These are phyloP conservation scores for Melospiza melodia DNA, from an alignment of 2,113 vertebrate species.

Conservation along the genomic window DNA sequence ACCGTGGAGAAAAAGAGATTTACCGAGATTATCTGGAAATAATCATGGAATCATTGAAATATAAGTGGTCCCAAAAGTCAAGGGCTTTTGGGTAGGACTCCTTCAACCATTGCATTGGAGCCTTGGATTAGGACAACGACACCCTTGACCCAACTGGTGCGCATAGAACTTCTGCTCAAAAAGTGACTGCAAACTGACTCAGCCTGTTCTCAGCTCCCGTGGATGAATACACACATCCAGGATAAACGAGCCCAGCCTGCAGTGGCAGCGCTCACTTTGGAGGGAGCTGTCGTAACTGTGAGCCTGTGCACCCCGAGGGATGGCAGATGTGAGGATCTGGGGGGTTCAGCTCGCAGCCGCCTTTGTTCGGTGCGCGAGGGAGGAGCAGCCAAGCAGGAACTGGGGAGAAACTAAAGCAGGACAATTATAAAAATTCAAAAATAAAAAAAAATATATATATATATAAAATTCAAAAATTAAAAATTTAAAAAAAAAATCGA, in stretches of 20 bases:
- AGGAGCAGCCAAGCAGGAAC: background rate
- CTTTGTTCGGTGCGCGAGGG: background rate
- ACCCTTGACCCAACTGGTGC: background rate
- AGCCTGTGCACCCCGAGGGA: background rate
- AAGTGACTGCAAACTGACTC: background rate
- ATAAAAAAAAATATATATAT: no score
- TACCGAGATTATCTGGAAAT: background rate
- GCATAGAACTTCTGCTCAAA: background rate
- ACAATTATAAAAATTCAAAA: background rate
- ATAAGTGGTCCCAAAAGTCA: background rate
- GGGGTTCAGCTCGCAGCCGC: background rate
- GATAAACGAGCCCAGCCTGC: background rate
- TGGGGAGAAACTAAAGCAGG: background rate
- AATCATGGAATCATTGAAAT: background rate
- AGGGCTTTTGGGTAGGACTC: background rate
- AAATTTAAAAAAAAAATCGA: no score
- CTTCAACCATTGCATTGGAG: background rate
- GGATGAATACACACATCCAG: background rate
- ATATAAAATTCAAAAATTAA: no score
- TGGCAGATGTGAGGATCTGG: background rate
- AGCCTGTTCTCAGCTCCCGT: background rate
- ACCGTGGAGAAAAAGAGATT: background rate
- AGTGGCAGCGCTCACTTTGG: background rate
- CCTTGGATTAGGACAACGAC: background rate
- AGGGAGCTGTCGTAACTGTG: slow-evolving; percentile 38